Evolutionary conservation across 1,140 invertebrate genomes (phyloP).

Genomic region (Drosophila hydei): DNA sequence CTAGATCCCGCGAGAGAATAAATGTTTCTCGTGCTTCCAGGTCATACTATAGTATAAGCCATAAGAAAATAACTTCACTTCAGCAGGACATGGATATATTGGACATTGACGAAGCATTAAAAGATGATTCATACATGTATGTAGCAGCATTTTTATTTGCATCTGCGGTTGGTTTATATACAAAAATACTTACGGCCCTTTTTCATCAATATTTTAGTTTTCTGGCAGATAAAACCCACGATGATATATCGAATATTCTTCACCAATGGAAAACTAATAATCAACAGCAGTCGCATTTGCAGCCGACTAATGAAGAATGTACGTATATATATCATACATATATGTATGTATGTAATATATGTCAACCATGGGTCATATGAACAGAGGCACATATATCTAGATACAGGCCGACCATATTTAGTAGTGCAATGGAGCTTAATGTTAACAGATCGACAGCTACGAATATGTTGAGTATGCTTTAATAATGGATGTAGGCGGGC

Average conservation of each 20-base stretch:
- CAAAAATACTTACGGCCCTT: conserved; percentile 57
- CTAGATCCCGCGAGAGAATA: background rate
- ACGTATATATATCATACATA: conserved; percentile 34
- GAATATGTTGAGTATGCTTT: conserved; percentile 59
- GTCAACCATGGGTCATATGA: no score
- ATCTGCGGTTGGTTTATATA: conserved; percentile 20
- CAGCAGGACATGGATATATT: conserved; percentile 77
- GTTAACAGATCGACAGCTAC: no score
- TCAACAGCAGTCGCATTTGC: conserved; percentile 50
- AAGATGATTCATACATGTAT: conserved; percentile 84
- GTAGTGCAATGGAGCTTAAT: no score
- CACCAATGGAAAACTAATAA: conserved; percentile 83
- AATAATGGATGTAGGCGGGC: conserved; percentile 43
- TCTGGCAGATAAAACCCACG: conserved; percentile 80
- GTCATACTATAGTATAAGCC: conserved; percentile 23
- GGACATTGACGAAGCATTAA: conserved; percentile 81
- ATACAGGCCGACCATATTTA: no score
- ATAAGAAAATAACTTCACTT: conserved; percentile 31
- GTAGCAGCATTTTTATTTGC: conserved; percentile 44
- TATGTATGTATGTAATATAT: conserved; percentile 11
- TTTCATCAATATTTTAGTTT: conserved; percentile 57
- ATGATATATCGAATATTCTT: conserved; percentile 80
- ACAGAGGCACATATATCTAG: no score
- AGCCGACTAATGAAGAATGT: conserved; percentile 64
- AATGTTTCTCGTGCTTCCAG: conserved; percentile 19